These are phyloP conservation scores for Catocala sponsa DNA, from an alignment of 2,888 invertebrate species.

Conservation along the genomic window DNA sequence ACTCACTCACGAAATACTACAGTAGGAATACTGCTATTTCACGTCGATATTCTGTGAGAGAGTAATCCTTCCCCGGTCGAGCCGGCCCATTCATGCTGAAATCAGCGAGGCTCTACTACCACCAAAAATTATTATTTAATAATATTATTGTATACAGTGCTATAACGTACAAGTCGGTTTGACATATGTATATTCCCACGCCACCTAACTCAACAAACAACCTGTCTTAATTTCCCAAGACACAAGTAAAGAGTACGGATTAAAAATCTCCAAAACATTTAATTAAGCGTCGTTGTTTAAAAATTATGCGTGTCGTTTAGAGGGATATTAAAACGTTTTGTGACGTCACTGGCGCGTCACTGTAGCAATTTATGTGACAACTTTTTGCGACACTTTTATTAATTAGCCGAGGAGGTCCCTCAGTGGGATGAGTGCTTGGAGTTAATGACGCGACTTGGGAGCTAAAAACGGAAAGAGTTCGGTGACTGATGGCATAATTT, in stretches of 20 bases:
- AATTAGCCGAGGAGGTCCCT: conserved; percentile 51
- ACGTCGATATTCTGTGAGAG: too few species aligned
- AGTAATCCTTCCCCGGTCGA: too few species aligned
- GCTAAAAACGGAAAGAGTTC: conserved; percentile 54
- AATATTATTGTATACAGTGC: too few species aligned
- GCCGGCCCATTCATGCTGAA: too few species aligned
- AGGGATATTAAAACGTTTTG: conserved; percentile 53
- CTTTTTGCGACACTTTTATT: conserved; percentile 61
- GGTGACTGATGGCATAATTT: conserved; percentile 50
- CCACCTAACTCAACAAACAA: not conserved
- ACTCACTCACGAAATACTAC: too few species aligned
- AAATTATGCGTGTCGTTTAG: conserved; percentile 48
- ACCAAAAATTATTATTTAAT: too few species aligned
- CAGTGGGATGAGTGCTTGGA: conserved; percentile 40
- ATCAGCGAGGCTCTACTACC: too few species aligned
- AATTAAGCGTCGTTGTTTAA: conserved; percentile 39
- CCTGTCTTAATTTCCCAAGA: not conserved
- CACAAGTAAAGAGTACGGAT: not conserved
- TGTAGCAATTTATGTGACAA: conserved; percentile 56
- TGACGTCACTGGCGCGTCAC: conserved; percentile 41
- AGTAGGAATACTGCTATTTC: too few species aligned
- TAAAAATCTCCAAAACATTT: conserved; percentile 30
- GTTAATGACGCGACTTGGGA: conserved; percentile 57
- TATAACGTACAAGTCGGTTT: too few species aligned
- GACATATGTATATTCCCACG: too few species aligned